Conservation (phyloP, 1,140 invertebrate species). For the Euwallacea fornicatus region DNA sequence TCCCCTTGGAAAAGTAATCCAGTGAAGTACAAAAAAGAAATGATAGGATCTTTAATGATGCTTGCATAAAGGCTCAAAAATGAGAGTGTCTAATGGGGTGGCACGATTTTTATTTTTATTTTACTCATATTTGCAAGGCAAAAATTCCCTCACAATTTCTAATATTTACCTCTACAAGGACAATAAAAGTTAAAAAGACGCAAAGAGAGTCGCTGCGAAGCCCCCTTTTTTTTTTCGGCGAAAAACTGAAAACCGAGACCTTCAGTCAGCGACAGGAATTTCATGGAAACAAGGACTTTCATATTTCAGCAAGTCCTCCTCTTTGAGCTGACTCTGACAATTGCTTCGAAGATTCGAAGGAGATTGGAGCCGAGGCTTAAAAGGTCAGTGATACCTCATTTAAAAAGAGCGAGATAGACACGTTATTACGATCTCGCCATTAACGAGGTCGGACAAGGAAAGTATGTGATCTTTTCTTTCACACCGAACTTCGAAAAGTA, state of each 20-base stretch:
- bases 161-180: slow-evolving; percentile 35
- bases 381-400: slow-evolving; percentile 11
- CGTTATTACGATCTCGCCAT: too few relatives aligned
- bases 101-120: slow-evolving; percentile 29
- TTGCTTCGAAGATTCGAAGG: slow-evolving; percentile 31
- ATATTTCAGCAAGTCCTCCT: slow-evolving; percentile 36
- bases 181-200: slow-evolving; percentile 27
- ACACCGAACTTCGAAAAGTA: too few relatives aligned
- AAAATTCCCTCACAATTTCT: slow-evolving; percentile 32
- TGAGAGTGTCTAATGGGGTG: slow-evolving; percentile 26
- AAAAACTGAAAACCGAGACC: slow-evolving; percentile 23
- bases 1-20: slow-evolving; percentile 26
- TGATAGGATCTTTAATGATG: slow-evolving; percentile 34
- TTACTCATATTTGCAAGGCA: slow-evolving; percentile 30
- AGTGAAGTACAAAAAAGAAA: slow-evolving; percentile 31
- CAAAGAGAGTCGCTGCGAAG: slow-evolving; percentile 6
- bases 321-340: slow-evolving; percentile 29
- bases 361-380: slow-evolving; percentile 23
- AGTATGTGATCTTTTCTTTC: too few relatives aligned
- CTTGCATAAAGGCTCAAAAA: slow-evolving; percentile 28
- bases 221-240: slow-evolving; percentile 23
- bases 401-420: too few relatives aligned
- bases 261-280: slow-evolving; percentile 24
- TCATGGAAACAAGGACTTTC: slow-evolving; percentile 33
- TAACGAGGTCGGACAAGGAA: too few relatives aligned